A percentile compares a stretch with the other conserved stretches of the same genome.
Conservation (phyloP, 1,140 invertebrate species). For the Pogonomyrmex barbatus region DNA sequence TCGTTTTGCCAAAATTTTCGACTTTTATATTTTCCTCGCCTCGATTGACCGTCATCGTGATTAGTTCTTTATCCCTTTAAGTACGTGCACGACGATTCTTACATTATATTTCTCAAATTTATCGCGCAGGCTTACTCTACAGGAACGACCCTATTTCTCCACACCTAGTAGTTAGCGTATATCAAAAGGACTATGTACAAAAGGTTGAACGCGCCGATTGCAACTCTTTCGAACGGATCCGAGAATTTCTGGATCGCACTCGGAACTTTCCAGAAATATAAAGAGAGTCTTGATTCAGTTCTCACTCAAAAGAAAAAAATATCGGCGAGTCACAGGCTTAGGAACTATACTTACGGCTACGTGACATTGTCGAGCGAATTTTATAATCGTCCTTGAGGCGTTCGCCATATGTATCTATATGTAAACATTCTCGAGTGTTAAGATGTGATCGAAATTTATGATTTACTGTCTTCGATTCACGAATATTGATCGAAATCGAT, state of each 20-base stretch:
- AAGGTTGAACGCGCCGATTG: conserved; percentile 54
- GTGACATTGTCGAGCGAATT: conserved; percentile 73
- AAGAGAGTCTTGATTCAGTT: neutral
- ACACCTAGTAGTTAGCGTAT: conserved; percentile 78
- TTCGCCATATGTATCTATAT: conserved; percentile 13
- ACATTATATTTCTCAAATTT: conserved; percentile 21
- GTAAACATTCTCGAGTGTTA: neutral
- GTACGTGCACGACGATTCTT: conserved; percentile 74
- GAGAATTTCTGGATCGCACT: conserved; percentile 60
- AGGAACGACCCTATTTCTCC: conserved; percentile 77
- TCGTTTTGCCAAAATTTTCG: conserved; percentile 23
- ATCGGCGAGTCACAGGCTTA: conserved; percentile 72
- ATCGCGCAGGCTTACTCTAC: conserved; percentile 70
- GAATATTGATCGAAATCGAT: conserved; percentile 5
- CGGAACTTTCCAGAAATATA: neutral
- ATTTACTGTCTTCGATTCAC: neutral
- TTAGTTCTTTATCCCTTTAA: conserved; percentile 69
- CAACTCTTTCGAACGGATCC: conserved; percentile 47
- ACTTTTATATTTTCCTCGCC: conserved; percentile 38
- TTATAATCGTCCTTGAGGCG: neutral
- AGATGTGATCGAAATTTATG: neutral
- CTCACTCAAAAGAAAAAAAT: neutral
- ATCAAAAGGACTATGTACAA: conserved; percentile 84
- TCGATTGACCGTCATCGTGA: conserved; percentile 35
- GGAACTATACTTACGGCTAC: conserved; percentile 84